Evolutionary conservation across 2,888 invertebrate genomes (phyloP).

Genomic region (Drosophila colorata): DNA sequence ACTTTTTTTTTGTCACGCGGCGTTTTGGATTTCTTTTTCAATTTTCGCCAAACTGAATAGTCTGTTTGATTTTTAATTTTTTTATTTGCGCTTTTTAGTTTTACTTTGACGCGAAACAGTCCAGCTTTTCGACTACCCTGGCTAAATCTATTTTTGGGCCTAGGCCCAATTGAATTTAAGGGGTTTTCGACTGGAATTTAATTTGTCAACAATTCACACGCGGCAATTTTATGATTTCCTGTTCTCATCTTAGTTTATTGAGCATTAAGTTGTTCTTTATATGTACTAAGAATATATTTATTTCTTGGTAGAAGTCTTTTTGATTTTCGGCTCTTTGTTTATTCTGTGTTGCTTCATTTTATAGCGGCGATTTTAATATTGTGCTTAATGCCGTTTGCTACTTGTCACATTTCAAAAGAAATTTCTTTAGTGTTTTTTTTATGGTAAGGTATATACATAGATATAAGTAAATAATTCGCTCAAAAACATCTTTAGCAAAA

Average conservation of each 20-base stretch:
- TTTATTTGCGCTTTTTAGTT: slow-evolving; percentile 13
- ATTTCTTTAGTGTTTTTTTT: slow-evolving; percentile 8
- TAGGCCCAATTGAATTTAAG: slow-evolving; percentile 31
- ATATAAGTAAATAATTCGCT: slow-evolving; percentile 31
- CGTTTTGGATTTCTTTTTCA: slow-evolving; percentile 14
- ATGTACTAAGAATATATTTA: slow-evolving; percentile 14
- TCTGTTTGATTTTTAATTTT: slow-evolving; percentile 25
- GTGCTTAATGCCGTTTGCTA: slow-evolving; percentile 33
- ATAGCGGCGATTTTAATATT: slow-evolving; percentile 38
- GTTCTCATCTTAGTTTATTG: slow-evolving; percentile 25
- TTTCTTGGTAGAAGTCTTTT: slow-evolving; percentile 17
- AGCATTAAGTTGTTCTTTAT: slow-evolving; percentile 31
- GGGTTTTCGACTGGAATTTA: slow-evolving; percentile 35
- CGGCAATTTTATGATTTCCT: slow-evolving; percentile 31
- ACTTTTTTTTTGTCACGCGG: slow-evolving; percentile 14
- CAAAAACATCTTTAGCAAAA: neutral
- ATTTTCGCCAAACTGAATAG: slow-evolving; percentile 32
- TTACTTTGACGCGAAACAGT: no score
- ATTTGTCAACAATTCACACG: slow-evolving; percentile 35
- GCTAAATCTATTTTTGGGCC: slow-evolving; percentile 59
- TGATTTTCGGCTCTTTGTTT: slow-evolving; percentile 8
- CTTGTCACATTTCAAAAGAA: slow-evolving; percentile 26
- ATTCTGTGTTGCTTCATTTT: slow-evolving; percentile 31
- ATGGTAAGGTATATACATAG: slow-evolving; percentile 3
- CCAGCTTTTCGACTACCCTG: slow-evolving; percentile 55